These are phyloP conservation scores for Ursus arctos DNA, from an alignment of 2,113 vertebrate genomes.

Conservation along the genomic window DNA sequence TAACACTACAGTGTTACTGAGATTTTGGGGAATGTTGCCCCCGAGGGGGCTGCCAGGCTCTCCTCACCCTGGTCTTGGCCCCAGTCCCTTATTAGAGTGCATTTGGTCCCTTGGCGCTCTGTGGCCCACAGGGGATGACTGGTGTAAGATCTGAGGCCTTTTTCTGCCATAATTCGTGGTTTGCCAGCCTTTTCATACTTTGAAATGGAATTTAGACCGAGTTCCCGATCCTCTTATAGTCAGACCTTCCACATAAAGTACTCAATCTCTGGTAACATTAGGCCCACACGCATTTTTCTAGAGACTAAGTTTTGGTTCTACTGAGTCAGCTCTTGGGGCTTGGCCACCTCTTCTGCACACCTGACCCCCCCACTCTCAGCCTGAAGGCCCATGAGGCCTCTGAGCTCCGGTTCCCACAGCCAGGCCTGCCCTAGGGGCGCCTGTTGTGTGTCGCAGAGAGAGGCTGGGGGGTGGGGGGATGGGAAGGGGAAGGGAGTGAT, in stretches of 20 bases:
- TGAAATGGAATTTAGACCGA: background rate
- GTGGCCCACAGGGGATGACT: background rate
- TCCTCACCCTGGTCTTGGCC: fast-evolving
- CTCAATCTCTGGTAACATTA: background rate
- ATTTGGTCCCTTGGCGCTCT: background rate
- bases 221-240: background rate
- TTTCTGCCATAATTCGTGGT: background rate
- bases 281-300: fast-evolving
- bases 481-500: background rate
- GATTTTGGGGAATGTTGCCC: background rate
- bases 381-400: background rate
- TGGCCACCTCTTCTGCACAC: background rate
- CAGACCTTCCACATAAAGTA: background rate
- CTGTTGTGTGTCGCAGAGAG: background rate
- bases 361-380: background rate
- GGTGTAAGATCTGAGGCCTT: too few relatives aligned
- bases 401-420: background rate
- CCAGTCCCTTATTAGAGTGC: background rate
- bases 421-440: background rate
- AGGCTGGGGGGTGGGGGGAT: fast-evolving
- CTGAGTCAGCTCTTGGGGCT: background rate
- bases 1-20: background rate
- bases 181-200: background rate
- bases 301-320: background rate
- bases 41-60: background rate